These are phyloP conservation scores for Brachyrhaphis roseni DNA, from an alignment of 2,797 vertebrate species.

Conservation along the genomic window DNA sequence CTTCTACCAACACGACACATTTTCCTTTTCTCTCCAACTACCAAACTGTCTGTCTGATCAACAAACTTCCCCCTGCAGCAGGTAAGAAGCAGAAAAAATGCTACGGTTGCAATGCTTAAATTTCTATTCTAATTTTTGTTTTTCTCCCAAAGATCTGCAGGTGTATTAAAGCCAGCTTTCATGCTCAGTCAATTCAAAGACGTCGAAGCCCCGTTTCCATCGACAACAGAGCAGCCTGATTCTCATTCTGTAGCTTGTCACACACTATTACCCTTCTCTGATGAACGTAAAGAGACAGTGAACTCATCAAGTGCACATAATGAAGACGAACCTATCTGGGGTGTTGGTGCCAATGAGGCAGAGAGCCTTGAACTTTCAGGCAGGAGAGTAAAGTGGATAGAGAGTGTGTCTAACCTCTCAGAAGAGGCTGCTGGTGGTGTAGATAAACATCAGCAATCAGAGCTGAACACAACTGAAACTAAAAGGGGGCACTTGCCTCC, in stretches of 20 bases:
- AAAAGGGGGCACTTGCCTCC: not conserved
- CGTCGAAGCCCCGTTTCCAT: not conserved
- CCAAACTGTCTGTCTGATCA: slow-evolving; percentile 18
- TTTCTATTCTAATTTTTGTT: not conserved
- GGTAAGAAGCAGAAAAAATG: slow-evolving; percentile 40
- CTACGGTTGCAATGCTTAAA: slow-evolving; percentile 2
- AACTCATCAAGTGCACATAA: slow-evolving; percentile 8
- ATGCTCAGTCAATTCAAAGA: slow-evolving; percentile 24
- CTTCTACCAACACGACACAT: slow-evolving; percentile 6
- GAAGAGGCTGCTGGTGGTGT: slow-evolving; percentile 16
- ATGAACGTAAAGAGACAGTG: slow-evolving; percentile 13
- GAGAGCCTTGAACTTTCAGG: slow-evolving; percentile 16
- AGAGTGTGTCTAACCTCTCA: not conserved
- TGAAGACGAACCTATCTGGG: slow-evolving; percentile 19
- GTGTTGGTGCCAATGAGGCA: slow-evolving; percentile 4
- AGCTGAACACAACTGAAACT: slow-evolving; percentile 5
- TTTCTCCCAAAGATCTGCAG: slow-evolving; percentile 40
- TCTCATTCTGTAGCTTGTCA: slow-evolving; percentile 9
- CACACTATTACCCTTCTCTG: slow-evolving; percentile 3
- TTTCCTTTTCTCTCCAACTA: slow-evolving; percentile 24
- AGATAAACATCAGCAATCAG: slow-evolving; percentile 11
- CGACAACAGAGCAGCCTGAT: slow-evolving; percentile 5
- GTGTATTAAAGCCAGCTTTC: slow-evolving; percentile 45
- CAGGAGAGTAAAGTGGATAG: slow-evolving; percentile 15
- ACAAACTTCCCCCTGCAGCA: slow-evolving; percentile 14